These are phyloP conservation scores for Melinopterus prodromus DNA, from an alignment of 2,888 invertebrate species.

Conservation along the genomic window DNA sequence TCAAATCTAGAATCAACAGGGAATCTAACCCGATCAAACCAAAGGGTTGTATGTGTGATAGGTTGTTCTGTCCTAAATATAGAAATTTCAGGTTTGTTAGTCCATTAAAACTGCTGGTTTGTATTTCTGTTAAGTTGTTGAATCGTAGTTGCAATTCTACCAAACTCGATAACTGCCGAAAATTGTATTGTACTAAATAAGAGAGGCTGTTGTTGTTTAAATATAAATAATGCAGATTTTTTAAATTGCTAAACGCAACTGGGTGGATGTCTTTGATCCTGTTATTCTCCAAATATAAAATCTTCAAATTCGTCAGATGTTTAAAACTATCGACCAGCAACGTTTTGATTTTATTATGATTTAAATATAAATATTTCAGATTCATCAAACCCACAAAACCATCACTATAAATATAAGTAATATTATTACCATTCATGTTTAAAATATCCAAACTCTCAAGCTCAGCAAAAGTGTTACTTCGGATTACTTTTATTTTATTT, in stretches of 20 bases:
- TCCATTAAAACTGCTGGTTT: slow-evolving; percentile 58
- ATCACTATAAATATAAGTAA: slow-evolving; percentile 55
- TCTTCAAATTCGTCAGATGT: slow-evolving; percentile 55
- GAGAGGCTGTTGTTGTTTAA: slow-evolving; percentile 57
- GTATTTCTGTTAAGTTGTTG: slow-evolving; percentile 56
- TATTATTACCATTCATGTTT: slow-evolving; percentile 55
- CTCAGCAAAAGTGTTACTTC: slow-evolving; percentile 55
- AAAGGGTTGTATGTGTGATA: slow-evolving; percentile 54
- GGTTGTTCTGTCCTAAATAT: slow-evolving; percentile 58
- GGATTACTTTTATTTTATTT: slow-evolving; percentile 53
- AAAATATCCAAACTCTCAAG: slow-evolving; percentile 56
- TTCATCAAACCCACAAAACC: slow-evolving; percentile 57
- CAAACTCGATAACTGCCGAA: slow-evolving; percentile 55
- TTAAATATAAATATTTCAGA: slow-evolving; percentile 58
- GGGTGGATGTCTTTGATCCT: slow-evolving; percentile 55
- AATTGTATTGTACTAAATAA: slow-evolving; percentile 55
- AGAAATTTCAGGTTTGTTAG: slow-evolving; percentile 54
- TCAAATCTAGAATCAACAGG: slow-evolving; percentile 54
- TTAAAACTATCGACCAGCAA: slow-evolving; percentile 56
- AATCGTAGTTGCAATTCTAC: slow-evolving; percentile 55
- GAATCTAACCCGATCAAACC: slow-evolving; percentile 57
- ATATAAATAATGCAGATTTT: slow-evolving; percentile 55
- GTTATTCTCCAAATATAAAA: slow-evolving; percentile 59
- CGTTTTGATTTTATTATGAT: slow-evolving; percentile 56
- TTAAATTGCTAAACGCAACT: slow-evolving; percentile 57